phyloP scores from a whole-genome alignment of 2,888 invertebrate species.

The Drosophila melanosoma region DNA sequence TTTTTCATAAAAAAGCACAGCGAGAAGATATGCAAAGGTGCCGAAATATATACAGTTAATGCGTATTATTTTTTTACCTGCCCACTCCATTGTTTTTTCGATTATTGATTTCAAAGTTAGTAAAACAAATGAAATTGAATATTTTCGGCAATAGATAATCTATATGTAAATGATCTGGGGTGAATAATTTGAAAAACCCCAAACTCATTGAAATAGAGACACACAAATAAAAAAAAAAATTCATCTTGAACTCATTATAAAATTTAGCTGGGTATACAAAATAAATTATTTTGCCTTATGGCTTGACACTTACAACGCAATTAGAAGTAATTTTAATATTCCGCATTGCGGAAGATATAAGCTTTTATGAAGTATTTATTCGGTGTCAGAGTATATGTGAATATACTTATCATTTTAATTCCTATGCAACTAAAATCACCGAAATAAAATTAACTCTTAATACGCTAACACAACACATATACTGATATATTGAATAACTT shows the following conservation, averaged over 20 bases:
- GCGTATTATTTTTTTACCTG: not conserved
- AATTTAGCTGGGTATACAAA: not conserved
- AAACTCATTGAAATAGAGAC: not conserved
- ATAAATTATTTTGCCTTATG: constrained; percentile 34
- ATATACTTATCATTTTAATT: no score
- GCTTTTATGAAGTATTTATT: not conserved
- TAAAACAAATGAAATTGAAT: not conserved
- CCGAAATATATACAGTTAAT: constrained; percentile 5
- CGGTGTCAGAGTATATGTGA: not conserved
- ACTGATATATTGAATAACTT: not conserved
- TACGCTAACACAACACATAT: not conserved
- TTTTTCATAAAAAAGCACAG: constrained; percentile 27
- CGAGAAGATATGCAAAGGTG: no score
- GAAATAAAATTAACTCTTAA: not conserved
- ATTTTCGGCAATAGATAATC: not conserved
- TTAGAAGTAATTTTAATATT: constrained; percentile 24
- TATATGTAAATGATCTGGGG: not conserved
- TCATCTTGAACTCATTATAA: not conserved
- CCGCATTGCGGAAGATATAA: not conserved
- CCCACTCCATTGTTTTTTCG: not conserved
- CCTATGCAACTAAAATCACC: no score
- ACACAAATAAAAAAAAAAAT: not conserved
- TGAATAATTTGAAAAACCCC: not conserved
- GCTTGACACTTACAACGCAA: constrained; percentile 59
- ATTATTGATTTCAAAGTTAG: not conserved